These are phyloP conservation scores for Flabesymbios commensalis DNA, from an alignment of 2,888 invertebrate genomes.

Conservation along the genomic window DNA sequence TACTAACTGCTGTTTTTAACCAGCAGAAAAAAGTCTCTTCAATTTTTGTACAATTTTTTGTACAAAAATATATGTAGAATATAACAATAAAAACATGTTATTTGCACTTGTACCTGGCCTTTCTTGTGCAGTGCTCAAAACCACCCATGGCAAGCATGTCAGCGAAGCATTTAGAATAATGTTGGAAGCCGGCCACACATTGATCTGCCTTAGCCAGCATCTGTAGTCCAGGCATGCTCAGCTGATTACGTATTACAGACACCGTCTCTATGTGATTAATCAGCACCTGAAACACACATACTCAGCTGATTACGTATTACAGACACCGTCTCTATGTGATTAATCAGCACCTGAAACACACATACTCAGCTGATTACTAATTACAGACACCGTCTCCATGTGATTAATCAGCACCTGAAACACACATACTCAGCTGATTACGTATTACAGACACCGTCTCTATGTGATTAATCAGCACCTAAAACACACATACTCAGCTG, in stretches of 20 bases:
- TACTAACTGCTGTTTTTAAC: neutral
- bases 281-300: too few relatives aligned
- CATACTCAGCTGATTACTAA: too few relatives aligned
- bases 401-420: too few relatives aligned
- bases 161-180: slow-evolving; percentile 46
- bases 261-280: slow-evolving; percentile 7
- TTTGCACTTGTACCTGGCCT: slow-evolving; percentile 43
- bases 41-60: neutral
- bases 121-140: slow-evolving; percentile 50
- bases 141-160: slow-evolving; percentile 57
- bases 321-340: too few relatives aligned
- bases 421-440: too few relatives aligned
- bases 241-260: slow-evolving; percentile 1
- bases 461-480: too few relatives aligned
- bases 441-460: too few relatives aligned
- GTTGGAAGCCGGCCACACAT: slow-evolving; percentile 41
- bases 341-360: too few relatives aligned
- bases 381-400: too few relatives aligned
- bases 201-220: slow-evolving; percentile 35
- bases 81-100: neutral
- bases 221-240: neutral
- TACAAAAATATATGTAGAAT: neutral
- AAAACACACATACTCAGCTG: too few relatives aligned
- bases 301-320: too few relatives aligned
- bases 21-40: neutral